Conservation (phyloP, 2,888 invertebrate species). For the Cheilosia impressa region DNA sequence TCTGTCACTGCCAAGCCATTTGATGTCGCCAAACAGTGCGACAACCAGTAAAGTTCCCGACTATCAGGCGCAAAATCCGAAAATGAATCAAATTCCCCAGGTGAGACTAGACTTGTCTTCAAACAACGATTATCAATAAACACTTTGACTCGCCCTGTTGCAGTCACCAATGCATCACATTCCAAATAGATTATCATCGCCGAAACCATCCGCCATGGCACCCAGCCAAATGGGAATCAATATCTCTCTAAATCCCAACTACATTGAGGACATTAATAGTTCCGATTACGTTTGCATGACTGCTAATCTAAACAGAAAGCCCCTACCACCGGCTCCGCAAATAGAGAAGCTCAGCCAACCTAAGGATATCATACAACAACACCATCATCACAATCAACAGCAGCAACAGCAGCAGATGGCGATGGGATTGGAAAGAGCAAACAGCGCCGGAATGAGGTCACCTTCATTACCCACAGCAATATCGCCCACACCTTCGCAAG, state of each 20-base stretch:
- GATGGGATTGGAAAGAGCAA: slow-evolving; percentile 54
- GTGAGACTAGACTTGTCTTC: slow-evolving; percentile 14
- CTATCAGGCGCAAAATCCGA: slow-evolving; percentile 53
- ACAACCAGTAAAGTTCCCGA: slow-evolving; percentile 50
- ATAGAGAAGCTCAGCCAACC: slow-evolving; percentile 45
- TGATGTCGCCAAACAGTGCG: slow-evolving; percentile 74
- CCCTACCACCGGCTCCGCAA: slow-evolving; percentile 45
- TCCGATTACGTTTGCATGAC: slow-evolving; percentile 94
- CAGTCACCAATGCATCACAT: slow-evolving; percentile 78
- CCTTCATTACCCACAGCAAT: slow-evolving; percentile 81
- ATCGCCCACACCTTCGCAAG: slow-evolving; percentile 88
- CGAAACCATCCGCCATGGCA: slow-evolving; percentile 46
- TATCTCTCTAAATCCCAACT: slow-evolving; percentile 83
- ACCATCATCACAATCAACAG: slow-evolving; percentile 58
- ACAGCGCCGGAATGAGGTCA: slow-evolving; percentile 62
- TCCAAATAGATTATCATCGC: slow-evolving; percentile 69
- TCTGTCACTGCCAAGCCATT: slow-evolving; percentile 81
- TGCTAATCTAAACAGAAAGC: slow-evolving; percentile 85
- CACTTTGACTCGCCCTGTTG: not conserved
- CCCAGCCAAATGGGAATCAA: slow-evolving; percentile 79
- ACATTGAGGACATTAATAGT: slow-evolving; percentile 89
- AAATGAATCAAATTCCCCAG: slow-evolving; percentile 68
- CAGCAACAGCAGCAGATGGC: slow-evolving; percentile 75
- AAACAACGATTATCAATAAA: not conserved
- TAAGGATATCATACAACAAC: slow-evolving; percentile 50